Percentiles rank a stretch among this genome's conserved stretches.
These are phyloP conservation scores for Pteronotus mesoamericanus DNA, from an alignment of 2,797 vertebrate species.

Conservation along the genomic window DNA sequence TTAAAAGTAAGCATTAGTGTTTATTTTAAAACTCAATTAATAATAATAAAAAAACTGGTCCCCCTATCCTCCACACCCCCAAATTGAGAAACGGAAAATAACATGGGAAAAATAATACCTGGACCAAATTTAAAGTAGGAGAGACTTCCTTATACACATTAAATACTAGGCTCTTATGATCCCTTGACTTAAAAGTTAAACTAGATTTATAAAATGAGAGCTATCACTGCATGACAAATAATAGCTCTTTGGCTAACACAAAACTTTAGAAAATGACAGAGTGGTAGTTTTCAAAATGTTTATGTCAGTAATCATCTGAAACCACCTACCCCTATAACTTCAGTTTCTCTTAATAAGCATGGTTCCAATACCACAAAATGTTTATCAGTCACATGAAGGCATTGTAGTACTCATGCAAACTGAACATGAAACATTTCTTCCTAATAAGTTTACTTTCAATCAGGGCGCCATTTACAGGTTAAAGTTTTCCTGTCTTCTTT, in stretches of 20 bases:
- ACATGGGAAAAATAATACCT: background rate
- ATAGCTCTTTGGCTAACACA: background rate
- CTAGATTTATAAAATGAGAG: constrained; percentile 38
- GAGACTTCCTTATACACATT: background rate
- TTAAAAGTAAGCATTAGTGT: background rate
- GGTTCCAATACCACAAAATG: background rate
- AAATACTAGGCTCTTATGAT: constrained; percentile 12
- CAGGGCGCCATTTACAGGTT: constrained; percentile 29
- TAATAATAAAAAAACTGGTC: background rate
- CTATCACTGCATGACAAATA: background rate
- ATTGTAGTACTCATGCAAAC: background rate
- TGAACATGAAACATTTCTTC: constrained; percentile 2
- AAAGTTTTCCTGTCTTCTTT: background rate
- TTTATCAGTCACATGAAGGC: background rate
- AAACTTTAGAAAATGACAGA: constrained; percentile 7
- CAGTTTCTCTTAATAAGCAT: constrained; percentile 17
- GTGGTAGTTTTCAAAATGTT: background rate
- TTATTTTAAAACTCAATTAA: background rate
- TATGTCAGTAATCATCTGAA: background rate
- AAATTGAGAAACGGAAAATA: constrained; percentile 23
- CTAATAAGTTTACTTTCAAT: constrained; percentile 47
- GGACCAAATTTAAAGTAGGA: background rate
- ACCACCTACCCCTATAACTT: background rate
- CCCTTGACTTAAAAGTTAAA: background rate
- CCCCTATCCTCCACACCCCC: background rate